Base-by-base conservation (phyloP, 1,140 invertebrate species). In the Calephelis virginiensis region DNA sequence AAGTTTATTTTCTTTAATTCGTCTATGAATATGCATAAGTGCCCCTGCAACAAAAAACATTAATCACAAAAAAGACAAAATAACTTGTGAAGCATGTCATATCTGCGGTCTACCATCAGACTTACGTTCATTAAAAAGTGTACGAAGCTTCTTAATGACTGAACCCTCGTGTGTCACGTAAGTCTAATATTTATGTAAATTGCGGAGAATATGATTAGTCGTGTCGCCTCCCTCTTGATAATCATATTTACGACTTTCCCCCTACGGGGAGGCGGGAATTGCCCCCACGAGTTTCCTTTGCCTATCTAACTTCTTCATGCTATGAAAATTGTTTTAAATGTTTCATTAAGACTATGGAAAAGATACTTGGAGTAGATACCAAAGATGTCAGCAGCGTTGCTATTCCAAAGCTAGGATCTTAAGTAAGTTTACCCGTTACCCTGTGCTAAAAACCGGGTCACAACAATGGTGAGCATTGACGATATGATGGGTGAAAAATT, bases 151-250 rank as follows among this genome's bases (percentile, higher is more conserved):
- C 74, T 73, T 86, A 84, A 86, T 83, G 82, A 83, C 78, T 72
- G 69, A 64, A 68, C 75, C 74, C 70, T 78, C 80, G 76, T 86
- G 86, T 86, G 86, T 89, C 87, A 85, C 81, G 82, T 86, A 83
- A 84, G 77, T 83, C 80, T 88, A 82, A 89, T 90, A 90, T 90
- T 90, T 89, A 90, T 89, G 85, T 89, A 90, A 89, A 89, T 89
- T 89, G 84, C 81, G 73, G 76, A 89, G 87, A 89, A 90, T 90
- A 90, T 90, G 87, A 90, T 90, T 90, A 90, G 81, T 86, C 80
- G 75, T 78, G 78, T 80, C 83, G 84, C 86, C 85, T 87, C 84
- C 86, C 84, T 76, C 75, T 75, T 86, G 86, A 89, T 89, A 89
- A 89, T 90, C 87, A 88, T 90, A 90, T 90, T 90, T 90, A 90